Conservation (phyloP, 2,113 vertebrate genomes). For the Chaenocephalus aceratus region DNA sequence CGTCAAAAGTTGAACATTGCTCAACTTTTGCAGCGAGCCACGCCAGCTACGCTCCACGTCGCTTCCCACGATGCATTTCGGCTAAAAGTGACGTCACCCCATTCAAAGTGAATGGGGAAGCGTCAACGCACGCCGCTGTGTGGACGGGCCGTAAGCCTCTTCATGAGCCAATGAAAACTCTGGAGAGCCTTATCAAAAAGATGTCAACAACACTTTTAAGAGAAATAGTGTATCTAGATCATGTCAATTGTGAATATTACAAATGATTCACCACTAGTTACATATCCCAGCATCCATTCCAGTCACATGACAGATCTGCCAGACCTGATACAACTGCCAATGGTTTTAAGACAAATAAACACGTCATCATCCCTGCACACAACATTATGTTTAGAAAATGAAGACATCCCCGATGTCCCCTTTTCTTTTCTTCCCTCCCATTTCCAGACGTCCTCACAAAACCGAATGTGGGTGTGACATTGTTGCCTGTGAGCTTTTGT, state of each 20-base stretch:
- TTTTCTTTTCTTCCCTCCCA: neutral
- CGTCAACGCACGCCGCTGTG: too few relatives aligned
- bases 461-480: neutral
- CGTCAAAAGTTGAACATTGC: too few relatives aligned
- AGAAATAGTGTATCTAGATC: too few relatives aligned
- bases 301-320: neutral
- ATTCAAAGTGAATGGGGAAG: too few relatives aligned
- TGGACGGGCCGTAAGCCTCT: conserved; percentile 17
- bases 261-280: conserved; percentile 14
- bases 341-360: neutral
- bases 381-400: neutral
- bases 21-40: too few relatives aligned
- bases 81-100: too few relatives aligned
- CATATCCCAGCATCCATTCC: neutral
- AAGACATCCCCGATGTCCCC: neutral
- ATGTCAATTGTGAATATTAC: neutral
- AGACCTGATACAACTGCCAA: neutral
- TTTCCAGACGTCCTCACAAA: conserved; percentile 18
- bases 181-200: conserved; percentile 3
- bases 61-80: too few relatives aligned
- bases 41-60: too few relatives aligned
- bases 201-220: too few relatives aligned
- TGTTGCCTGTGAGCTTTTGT: conserved; percentile 8
- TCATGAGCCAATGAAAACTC: conserved; percentile 48
- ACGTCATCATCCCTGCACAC: neutral